These are phyloP conservation scores for Horisme vitalbata DNA, from an alignment of 2,888 invertebrate species.

Conservation along the genomic window DNA sequence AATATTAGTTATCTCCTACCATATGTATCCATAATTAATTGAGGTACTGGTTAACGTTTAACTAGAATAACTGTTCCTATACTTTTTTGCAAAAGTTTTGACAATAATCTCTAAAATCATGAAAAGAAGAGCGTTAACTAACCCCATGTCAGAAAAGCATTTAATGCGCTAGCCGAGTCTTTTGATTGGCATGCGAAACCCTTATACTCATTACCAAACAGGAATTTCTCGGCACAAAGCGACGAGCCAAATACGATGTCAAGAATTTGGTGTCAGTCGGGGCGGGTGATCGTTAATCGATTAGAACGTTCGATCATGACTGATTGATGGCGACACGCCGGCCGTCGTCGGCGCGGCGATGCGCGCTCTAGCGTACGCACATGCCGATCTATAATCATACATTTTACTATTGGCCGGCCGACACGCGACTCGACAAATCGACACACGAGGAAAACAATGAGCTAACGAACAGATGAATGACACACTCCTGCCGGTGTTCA, in stretches of 20 bases:
- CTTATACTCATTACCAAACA: constrained; percentile 19
- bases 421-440: constrained; percentile 67
- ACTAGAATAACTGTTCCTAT: neutral
- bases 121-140: neutral
- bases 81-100: neutral
- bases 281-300: constrained; percentile 66
- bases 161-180: neutral
- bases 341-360: constrained; percentile 42
- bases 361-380: constrained; percentile 59
- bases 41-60: too few species aligned
- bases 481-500: constrained; percentile 57
- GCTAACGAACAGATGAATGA: constrained; percentile 80
- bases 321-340: constrained; percentile 72
- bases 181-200: constrained; percentile 14
- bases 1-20: too few species aligned
- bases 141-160: neutral
- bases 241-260: constrained; percentile 50
- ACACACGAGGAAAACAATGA: constrained; percentile 75
- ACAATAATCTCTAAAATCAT: neutral
- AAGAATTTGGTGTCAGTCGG: constrained; percentile 54
- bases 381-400: constrained; percentile 52
- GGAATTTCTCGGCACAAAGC: constrained; percentile 35
- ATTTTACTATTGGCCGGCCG: constrained; percentile 68
- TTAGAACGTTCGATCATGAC: constrained; percentile 70
- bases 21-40: too few species aligned